Percentiles rank a stretch among this genome's conserved stretches.
Evolutionary conservation across 2,797 vertebrate species (phyloP).

Genomic region (Gephyroberyx darwinii): DNA sequence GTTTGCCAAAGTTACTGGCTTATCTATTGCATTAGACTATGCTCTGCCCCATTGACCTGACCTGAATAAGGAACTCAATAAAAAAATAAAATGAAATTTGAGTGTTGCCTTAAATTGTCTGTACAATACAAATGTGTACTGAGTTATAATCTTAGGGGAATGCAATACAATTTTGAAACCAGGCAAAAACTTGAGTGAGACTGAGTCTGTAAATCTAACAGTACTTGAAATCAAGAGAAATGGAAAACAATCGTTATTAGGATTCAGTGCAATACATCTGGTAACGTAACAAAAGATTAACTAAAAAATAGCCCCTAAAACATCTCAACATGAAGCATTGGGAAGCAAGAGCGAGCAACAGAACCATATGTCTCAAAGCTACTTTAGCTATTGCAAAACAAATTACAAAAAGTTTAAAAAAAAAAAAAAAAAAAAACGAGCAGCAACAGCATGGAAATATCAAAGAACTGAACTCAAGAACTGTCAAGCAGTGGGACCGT

Average conservation of each 20-base stretch:
- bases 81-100: slow-evolving; percentile 46
- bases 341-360: neutral
- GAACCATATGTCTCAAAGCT: slow-evolving; percentile 11
- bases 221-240: neutral
- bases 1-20: slow-evolving; percentile 68
- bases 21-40: slow-evolving; percentile 45
- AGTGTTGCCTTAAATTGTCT: slow-evolving; percentile 20
- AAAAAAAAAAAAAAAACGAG: neutral
- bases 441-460: slow-evolving; percentile 10
- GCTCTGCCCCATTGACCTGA: slow-evolving; percentile 43
- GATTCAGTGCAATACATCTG: slow-evolving; percentile 11
- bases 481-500: slow-evolving; percentile 5
- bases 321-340: neutral
- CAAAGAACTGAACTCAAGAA: neutral
- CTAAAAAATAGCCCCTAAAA: neutral
- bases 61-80: slow-evolving; percentile 59
- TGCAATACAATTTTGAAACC: neutral
- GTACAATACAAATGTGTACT: slow-evolving; percentile 16
- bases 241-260: slow-evolving; percentile 3
- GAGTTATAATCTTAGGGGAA: slow-evolving; percentile 7
- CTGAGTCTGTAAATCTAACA: neutral
- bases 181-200: neutral
- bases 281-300: neutral
- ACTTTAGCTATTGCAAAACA: slow-evolving; percentile 11
- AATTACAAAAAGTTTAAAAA: neutral